A percentile compares a stretch with the other conserved stretches of the same genome.
phyloP scores from a whole-genome alignment of 2,113 vertebrate species.

The Cebus imitator region DNA sequence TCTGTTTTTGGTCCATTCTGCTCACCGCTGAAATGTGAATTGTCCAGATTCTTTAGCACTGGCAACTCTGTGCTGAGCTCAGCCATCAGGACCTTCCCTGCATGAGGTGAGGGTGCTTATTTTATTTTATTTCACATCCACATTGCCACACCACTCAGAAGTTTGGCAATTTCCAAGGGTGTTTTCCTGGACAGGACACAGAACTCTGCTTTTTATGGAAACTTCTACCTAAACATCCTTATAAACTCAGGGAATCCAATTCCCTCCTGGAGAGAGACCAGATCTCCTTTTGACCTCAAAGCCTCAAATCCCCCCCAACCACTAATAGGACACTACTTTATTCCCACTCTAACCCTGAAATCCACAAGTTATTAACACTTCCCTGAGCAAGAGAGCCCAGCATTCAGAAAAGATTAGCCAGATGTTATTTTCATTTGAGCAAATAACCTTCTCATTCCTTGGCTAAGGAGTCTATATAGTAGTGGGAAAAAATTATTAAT shows the following conservation, averaged over 20 bases:
- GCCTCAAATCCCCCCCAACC: background rate
- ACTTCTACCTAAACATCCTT: background rate
- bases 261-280: background rate
- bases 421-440: background rate
- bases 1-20: background rate
- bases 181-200: background rate
- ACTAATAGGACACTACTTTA: background rate
- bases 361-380: background rate
- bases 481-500: background rate
- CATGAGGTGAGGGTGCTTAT: background rate
- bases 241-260: background rate
- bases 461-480: background rate
- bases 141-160: background rate
- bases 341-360: background rate
- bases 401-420: background rate
- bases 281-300: background rate
- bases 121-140: background rate
- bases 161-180: background rate
- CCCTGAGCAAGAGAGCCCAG: background rate
- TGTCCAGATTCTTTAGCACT: background rate
- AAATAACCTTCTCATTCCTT: background rate
- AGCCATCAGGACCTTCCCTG: background rate
- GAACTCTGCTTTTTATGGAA: constrained; percentile 2
- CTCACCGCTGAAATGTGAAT: background rate
- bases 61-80: background rate